phyloP scores from a whole-genome alignment of 2,113 vertebrate species.

The Desmodus rotundus region DNA sequence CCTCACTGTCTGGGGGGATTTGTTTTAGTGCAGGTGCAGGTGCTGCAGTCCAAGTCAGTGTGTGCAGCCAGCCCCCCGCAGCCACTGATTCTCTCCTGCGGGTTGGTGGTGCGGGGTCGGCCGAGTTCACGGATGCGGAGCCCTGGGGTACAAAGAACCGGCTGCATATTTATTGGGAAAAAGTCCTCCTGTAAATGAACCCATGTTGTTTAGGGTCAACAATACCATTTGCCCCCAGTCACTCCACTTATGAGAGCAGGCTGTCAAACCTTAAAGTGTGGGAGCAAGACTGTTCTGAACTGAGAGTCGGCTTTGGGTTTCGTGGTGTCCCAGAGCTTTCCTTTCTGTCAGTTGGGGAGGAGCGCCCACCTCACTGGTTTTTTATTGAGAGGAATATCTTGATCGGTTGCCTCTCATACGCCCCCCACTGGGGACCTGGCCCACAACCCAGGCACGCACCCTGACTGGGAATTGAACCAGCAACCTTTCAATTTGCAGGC shows the following conservation, averaged over 20 bases:
- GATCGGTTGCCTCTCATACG: no score
- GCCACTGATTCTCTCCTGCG: not conserved
- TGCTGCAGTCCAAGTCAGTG: not conserved
- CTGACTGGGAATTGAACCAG: no score
- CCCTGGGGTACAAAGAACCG: not conserved
- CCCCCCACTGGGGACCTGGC: no score
- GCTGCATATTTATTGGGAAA: not conserved
- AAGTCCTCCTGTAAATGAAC: not conserved
- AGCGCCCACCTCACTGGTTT: no score
- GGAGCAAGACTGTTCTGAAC: not conserved
- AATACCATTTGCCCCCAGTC: not conserved
- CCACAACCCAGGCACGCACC: no score
- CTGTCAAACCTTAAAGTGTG: not conserved
- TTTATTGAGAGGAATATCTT: not conserved
- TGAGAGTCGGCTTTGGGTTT: not conserved
- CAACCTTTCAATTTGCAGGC: no score
- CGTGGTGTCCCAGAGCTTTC: not conserved
- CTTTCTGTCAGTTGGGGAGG: not conserved
- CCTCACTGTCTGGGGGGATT: not conserved
- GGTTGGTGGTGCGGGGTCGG: not conserved
- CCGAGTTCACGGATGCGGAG: not conserved
- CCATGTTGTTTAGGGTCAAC: not conserved
- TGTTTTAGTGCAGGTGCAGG: no score
- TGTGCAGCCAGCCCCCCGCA: not conserved
- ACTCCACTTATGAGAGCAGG: not conserved